Evolutionary conservation across 2,888 invertebrate species (phyloP).

Genomic region (Nemapogon koenigi): DNA sequence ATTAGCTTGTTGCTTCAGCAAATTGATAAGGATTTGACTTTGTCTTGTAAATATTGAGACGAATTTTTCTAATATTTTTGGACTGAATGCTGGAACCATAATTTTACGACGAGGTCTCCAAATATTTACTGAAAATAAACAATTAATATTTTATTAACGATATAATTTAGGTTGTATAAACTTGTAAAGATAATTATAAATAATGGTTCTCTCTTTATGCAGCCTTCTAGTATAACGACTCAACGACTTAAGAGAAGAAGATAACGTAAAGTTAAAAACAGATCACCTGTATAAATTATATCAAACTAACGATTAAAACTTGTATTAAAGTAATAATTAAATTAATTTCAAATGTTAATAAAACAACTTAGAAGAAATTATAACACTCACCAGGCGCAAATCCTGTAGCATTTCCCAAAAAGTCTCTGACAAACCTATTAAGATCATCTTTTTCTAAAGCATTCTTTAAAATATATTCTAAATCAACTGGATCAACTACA

Average conservation of each 20-base stretch:
- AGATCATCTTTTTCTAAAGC: slow-evolving; percentile 15
- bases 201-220: too few relatives aligned
- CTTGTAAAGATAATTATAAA: too few relatives aligned
- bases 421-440: slow-evolving; percentile 7
- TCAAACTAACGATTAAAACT: too few relatives aligned
- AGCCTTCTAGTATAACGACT: too few relatives aligned
- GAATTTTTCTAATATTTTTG: slow-evolving; percentile 69
- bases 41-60: slow-evolving; percentile 69
- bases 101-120: slow-evolving; percentile 70
- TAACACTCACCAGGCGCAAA: slow-evolving; percentile 18
- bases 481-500: slow-evolving; percentile 12
- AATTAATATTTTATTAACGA: too few relatives aligned
- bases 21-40: slow-evolving; percentile 47
- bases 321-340: too few relatives aligned
- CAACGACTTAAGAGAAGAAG: too few relatives aligned
- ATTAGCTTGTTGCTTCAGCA: slow-evolving; percentile 27
- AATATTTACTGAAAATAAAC: slow-evolving; percentile 51
- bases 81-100: slow-evolving; percentile 71
- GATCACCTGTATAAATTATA: too few relatives aligned
- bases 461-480: slow-evolving; percentile 16
- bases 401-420: slow-evolving; percentile 23
- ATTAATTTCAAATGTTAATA: too few relatives aligned
- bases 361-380: too few relatives aligned
- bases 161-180: too few relatives aligned
- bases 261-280: too few relatives aligned